Conservation (phyloP, 2,113 vertebrate genomes). For the Sinocyclocheilus rhinocerous region DNA sequence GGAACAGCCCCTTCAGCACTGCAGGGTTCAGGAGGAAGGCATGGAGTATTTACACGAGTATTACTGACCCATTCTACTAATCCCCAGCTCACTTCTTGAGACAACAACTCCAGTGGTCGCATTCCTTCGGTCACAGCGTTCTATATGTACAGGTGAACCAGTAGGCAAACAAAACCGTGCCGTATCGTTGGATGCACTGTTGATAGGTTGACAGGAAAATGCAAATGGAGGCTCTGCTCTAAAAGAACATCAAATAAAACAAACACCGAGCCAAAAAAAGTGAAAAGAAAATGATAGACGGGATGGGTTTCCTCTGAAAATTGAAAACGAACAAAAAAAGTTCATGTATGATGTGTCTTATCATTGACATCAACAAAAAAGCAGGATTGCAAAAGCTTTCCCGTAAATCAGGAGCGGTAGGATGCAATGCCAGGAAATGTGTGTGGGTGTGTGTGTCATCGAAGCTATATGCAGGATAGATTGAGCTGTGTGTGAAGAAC, state of each 20-base stretch:
- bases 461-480: slow-evolving; percentile 72
- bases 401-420: slow-evolving; percentile 51
- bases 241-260: slow-evolving; percentile 35
- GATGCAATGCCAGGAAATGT: slow-evolving; percentile 54
- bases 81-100: slow-evolving; percentile 57
- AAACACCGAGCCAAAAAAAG: neutral
- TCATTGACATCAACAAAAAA: slow-evolving; percentile 36
- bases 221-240: neutral
- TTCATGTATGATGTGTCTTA: slow-evolving; percentile 39
- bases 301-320: slow-evolving; percentile 15
- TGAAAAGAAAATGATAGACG: slow-evolving; percentile 4
- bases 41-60: slow-evolving; percentile 74
- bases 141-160: slow-evolving; percentile 17
- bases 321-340: slow-evolving; percentile 20
- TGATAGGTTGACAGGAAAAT: slow-evolving; percentile 38
- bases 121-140: slow-evolving; percentile 17
- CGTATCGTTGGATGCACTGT: neutral
- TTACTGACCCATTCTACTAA: slow-evolving; percentile 80
- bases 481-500: slow-evolving; percentile 62
- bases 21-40: slow-evolving; percentile 74
- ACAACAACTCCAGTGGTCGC: slow-evolving; percentile 27
- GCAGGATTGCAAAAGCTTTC: slow-evolving; percentile 58
- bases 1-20: slow-evolving; percentile 68
- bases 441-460: slow-evolving; percentile 60
- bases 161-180: slow-evolving; percentile 8